Conservation (phyloP, 2,888 invertebrate species). For the Machimus rusticus region DNA sequence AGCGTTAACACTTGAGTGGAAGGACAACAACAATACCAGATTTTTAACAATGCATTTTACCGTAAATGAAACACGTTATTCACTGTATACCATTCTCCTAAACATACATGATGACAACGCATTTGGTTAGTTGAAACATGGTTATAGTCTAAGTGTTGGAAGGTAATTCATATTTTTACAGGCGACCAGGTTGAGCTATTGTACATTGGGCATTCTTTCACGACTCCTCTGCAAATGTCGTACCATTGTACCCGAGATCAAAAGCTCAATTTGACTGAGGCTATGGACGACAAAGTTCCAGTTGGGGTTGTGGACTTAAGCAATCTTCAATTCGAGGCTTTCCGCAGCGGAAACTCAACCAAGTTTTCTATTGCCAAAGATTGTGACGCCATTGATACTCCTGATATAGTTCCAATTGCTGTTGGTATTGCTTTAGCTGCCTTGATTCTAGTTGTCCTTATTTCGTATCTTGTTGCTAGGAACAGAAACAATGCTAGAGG, state of each 20-base stretch:
- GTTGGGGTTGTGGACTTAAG: conserved; percentile 67
- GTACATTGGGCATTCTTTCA: conserved; percentile 67
- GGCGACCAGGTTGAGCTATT: conserved; percentile 62
- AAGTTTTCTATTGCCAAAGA: conserved; percentile 75
- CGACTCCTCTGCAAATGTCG: conserved; percentile 71
- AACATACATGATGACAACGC: conserved; percentile 56
- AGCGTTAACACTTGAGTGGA: conserved; percentile 62
- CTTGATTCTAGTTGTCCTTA: conserved; percentile 88
- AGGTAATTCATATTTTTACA: conserved; percentile 51
- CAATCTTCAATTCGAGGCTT: conserved; percentile 78
- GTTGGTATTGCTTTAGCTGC: conserved; percentile 93
- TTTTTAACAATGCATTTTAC: conserved; percentile 62
- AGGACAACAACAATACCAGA: conserved; percentile 50
- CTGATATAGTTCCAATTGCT: conserved; percentile 95
- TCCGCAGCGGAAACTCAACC: conserved; percentile 65
- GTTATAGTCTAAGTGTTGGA: not conserved
- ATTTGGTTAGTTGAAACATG: conserved; percentile 52
- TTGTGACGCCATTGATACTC: conserved; percentile 75
- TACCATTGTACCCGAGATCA: conserved; percentile 75
- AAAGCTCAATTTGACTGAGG: conserved; percentile 66
- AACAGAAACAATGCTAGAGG: conserved; percentile 83
- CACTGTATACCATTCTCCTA: conserved; percentile 54
- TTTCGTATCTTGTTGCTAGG: conserved; percentile 92
- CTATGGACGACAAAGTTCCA: conserved; percentile 51
- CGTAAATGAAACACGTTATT: conserved; percentile 58